Conservation (phyloP, 2,888 invertebrate species). For the Anoncus sp. region DNA sequence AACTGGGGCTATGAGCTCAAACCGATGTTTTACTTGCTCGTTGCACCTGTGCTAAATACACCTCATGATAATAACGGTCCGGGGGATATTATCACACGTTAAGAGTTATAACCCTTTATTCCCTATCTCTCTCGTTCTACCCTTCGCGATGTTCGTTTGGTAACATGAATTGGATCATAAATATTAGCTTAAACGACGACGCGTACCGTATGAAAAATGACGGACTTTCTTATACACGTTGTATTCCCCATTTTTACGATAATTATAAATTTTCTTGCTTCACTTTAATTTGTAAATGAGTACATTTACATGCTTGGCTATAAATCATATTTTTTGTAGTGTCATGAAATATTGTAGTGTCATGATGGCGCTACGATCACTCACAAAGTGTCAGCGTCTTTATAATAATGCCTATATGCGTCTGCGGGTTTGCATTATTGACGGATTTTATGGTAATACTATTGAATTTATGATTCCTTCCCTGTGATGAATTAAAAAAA, state of each 20-base stretch:
- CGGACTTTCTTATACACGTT: background rate
- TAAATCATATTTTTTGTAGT: too few relatives aligned
- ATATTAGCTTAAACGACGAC: conserved; percentile 6
- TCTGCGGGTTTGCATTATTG: too few relatives aligned
- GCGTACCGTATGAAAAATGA: background rate
- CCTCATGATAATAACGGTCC: conserved; percentile 27
- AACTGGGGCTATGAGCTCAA: conserved; percentile 11
- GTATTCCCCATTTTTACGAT: background rate
- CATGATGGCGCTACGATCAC: background rate
- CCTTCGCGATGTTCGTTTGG: background rate
- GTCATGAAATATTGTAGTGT: background rate
- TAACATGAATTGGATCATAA: background rate
- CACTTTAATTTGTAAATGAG: background rate
- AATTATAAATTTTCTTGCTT: background rate
- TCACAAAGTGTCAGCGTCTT: too few relatives aligned
- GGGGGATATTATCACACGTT: conserved; percentile 37
- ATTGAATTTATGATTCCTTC: too few relatives aligned
- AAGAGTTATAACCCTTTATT: conserved; percentile 15
- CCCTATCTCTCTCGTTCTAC: background rate
- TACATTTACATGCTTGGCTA: background rate
- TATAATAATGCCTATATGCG: too few relatives aligned
- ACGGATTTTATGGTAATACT: too few relatives aligned
- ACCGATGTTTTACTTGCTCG: conserved; percentile 46
- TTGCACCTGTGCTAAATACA: conserved; percentile 55
- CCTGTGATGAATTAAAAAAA: too few relatives aligned